A percentile compares a stretch with the other conserved stretches of the same genome.
These are phyloP conservation scores for Tautogolabrus adspersus DNA, from an alignment of 2,113 vertebrate species.

Conservation along the genomic window DNA sequence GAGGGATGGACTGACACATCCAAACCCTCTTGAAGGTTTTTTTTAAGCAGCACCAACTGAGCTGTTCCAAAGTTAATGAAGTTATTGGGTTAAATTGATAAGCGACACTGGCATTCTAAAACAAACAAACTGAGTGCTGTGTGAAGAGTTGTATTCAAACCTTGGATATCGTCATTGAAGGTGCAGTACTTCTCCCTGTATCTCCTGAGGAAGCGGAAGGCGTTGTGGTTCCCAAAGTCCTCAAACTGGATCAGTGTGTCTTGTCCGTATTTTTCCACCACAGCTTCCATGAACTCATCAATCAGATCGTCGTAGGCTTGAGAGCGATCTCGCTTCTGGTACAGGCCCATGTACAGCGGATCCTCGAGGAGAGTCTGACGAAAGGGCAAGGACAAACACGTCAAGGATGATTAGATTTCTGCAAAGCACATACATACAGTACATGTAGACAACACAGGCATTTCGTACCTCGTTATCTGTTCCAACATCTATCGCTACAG, in stretches of 20 bases:
- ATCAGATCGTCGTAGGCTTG: slow-evolving; percentile 95
- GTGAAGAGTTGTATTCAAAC: slow-evolving; percentile 69
- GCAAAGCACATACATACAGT: background rate
- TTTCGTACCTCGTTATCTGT: slow-evolving; percentile 91
- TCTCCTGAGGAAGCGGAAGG: slow-evolving; percentile 94
- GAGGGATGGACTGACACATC: background rate
- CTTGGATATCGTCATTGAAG: slow-evolving; percentile 99
- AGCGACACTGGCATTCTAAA: background rate
- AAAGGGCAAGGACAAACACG: background rate
- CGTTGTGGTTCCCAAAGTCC: slow-evolving; percentile 98
- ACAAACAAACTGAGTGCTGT: background rate
- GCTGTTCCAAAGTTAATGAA: background rate
- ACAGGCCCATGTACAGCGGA: slow-evolving; percentile 96
- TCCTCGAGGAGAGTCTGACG: slow-evolving; percentile 90
- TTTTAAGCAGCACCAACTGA: background rate
- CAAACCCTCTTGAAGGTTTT: background rate
- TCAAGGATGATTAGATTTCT: background rate
- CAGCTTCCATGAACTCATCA: slow-evolving; percentile 98
- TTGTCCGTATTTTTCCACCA: slow-evolving; percentile 94
- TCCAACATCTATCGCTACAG: slow-evolving; percentile 95
- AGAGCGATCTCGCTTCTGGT: slow-evolving; percentile 93
- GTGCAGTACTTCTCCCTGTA: slow-evolving; percentile 97
- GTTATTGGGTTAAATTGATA: background rate
- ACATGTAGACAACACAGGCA: background rate
- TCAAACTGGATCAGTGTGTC: slow-evolving; percentile 97